Evolutionary conservation across 2,888 invertebrate genomes (phyloP), one percentile per base, ranked within the genome.

Genomic region (Yponomeuta cagnagella): DNA sequence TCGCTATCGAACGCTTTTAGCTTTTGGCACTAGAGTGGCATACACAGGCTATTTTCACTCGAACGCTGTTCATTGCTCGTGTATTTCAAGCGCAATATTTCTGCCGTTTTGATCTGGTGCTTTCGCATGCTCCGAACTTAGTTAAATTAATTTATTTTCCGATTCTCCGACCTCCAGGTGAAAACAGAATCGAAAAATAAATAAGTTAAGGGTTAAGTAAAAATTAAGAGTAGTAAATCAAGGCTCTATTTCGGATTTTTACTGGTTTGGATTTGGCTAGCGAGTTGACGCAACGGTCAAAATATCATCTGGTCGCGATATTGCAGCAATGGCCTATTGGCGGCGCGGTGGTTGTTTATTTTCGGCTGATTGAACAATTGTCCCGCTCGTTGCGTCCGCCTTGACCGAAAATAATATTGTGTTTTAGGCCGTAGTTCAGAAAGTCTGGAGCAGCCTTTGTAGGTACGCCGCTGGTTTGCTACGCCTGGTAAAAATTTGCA

Each of bases 351-450:
- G 68, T 68, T 43, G 68, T 68, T 43, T 68, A 68, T 68, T 68
- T 68, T 68, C 15, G 48, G 43, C 48, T 37, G 33, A 67, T 68
- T 68, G 43, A 43, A 68, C 68, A 68, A 68, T 68, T 43, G 68
- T 43, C 68, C 68, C 48, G 68, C 48, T 8, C 68, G 48, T n/a
- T 65, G 23, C 68, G 68, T 23, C 43, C 68, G 48, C 68, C 68
- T 48, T 68, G 43, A 68, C 68, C 43, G 68, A 68, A n/a, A 68
- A 48, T 68, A 68, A 48, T 67, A 23, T 23, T 65, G 33, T 68
- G 68, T 68, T 43, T 68, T 68, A 68, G 23, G 48, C 6, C 23
- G 23, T 48, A 68, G n/a, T 68, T 31, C 10, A 10, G 65, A 23
- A 23, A 23, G 31, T 4, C 12, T 30, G 65, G 33, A 31, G 33